Conservation (phyloP, 2,888 invertebrate species). For the Phengaris arion region DNA sequence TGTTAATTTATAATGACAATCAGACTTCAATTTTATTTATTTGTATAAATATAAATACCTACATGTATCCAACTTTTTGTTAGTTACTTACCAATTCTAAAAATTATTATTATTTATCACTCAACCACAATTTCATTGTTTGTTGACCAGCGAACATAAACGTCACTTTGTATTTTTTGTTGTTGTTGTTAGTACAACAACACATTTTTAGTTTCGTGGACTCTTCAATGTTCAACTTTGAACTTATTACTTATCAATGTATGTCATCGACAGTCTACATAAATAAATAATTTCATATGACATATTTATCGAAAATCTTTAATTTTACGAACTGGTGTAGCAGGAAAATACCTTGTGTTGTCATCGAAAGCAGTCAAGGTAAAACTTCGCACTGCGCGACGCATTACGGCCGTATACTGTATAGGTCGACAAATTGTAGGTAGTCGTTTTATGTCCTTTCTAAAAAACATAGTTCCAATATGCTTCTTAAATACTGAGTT, state of each 20-base stretch:
- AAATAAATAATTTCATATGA: not conserved
- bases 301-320: slow-evolving; percentile 19
- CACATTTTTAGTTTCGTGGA: not conserved
- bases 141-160: no score
- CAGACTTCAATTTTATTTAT: no score
- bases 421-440: not conserved
- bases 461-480: not conserved
- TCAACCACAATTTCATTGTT: no score
- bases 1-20: no score
- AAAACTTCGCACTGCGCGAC: not conserved
- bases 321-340: not conserved
- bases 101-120: no score
- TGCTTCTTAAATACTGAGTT: no score
- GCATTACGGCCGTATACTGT: not conserved
- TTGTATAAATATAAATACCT: no score
- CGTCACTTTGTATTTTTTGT: not conserved
- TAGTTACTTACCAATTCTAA: not conserved
- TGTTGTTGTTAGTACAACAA: not conserved
- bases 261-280: not conserved
- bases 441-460: not conserved
- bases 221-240: not conserved
- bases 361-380: slow-evolving; percentile 27
- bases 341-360: slow-evolving; percentile 23
- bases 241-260: not conserved
- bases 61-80: not conserved